phyloP scores from a whole-genome alignment of 2,888 invertebrate genomes.

The Lomographa bimaculata region DNA sequence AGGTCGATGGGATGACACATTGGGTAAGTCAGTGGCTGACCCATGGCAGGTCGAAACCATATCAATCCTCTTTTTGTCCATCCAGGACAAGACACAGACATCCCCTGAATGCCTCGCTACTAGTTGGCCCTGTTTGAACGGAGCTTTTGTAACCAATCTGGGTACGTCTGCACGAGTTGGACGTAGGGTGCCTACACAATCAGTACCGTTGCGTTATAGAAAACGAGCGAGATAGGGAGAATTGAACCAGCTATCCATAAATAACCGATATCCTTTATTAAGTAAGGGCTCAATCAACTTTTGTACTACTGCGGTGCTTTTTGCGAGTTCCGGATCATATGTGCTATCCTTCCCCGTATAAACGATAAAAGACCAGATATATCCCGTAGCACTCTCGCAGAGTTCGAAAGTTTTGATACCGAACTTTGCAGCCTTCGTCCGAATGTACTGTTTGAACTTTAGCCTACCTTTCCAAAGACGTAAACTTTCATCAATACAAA shows the following conservation, averaged over 20 bases:
- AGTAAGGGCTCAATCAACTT: background rate
- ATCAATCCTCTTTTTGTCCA: constrained; percentile 23
- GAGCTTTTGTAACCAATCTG: constrained; percentile 12
- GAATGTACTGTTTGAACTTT: constrained; percentile 21
- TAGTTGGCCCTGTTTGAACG: constrained; percentile 19
- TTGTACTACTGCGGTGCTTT: constrained; percentile 14
- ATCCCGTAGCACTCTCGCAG: constrained; percentile 19
- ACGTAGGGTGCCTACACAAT: constrained; percentile 1
- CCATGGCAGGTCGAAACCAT: constrained; percentile 29
- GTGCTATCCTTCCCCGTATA: constrained; percentile 18
- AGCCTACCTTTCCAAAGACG: constrained; percentile 26
- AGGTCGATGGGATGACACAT: background rate
- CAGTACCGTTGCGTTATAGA: constrained; percentile 1
- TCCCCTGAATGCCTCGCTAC: constrained; percentile 31
- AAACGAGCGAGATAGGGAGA: constrained; percentile 12
- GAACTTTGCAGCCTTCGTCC: constrained; percentile 21
- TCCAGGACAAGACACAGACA: constrained; percentile 25
- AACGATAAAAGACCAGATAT: too few species aligned
- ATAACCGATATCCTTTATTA: constrained; percentile 27
- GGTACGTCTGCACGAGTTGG: background rate
- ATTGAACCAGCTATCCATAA: constrained; percentile 33
- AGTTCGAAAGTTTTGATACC: constrained; percentile 36
- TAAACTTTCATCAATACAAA: constrained; percentile 30
- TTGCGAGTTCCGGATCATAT: constrained; percentile 4
- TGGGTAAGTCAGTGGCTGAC: background rate